These are phyloP conservation scores for Liparis tanakae DNA, from an alignment of 2,797 vertebrate species.

Conservation along the genomic window DNA sequence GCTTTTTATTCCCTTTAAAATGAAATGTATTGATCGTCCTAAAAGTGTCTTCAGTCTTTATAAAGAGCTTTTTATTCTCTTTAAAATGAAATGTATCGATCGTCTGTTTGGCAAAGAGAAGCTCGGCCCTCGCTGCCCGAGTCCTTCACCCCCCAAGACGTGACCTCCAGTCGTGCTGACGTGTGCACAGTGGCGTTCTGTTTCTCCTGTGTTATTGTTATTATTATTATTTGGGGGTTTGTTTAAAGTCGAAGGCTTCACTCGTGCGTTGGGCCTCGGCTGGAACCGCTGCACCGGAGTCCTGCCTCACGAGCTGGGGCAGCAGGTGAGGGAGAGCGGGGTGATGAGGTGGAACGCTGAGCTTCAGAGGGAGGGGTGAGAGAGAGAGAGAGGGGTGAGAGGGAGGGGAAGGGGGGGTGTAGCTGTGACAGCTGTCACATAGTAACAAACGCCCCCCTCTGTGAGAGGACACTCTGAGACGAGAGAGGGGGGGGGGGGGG, in stretches of 20 bases:
- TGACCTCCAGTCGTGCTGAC: conserved; percentile 20
- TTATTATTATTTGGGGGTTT: neutral
- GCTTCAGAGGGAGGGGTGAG: conserved; percentile 51
- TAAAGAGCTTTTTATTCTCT: no score
- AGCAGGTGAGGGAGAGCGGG: conserved; percentile 50
- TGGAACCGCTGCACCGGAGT: conserved; percentile 1
- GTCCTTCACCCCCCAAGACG: conserved; percentile 19
- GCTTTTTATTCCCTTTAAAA: no score
- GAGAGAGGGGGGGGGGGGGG: conserved; percentile 14
- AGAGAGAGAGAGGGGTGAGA: conserved; percentile 14
- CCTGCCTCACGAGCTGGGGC: conserved; percentile 24
- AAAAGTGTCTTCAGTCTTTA: no score
- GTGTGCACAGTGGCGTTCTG: neutral
- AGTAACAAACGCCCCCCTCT: no score
- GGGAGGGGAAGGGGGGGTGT: conserved; percentile 16
- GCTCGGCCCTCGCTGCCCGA: neutral
- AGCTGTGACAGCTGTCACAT: conserved; percentile 72
- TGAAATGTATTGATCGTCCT: no score
- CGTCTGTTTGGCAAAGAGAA: no score
- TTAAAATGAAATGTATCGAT: no score
- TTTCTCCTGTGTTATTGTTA: neutral
- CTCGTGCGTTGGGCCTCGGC: neutral
- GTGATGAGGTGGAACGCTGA: conserved; percentile 68
- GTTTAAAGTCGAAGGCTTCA: neutral
- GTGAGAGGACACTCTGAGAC: no score